Conservation (phyloP, 2,888 invertebrate species). For the Craniophora ligustri region DNA sequence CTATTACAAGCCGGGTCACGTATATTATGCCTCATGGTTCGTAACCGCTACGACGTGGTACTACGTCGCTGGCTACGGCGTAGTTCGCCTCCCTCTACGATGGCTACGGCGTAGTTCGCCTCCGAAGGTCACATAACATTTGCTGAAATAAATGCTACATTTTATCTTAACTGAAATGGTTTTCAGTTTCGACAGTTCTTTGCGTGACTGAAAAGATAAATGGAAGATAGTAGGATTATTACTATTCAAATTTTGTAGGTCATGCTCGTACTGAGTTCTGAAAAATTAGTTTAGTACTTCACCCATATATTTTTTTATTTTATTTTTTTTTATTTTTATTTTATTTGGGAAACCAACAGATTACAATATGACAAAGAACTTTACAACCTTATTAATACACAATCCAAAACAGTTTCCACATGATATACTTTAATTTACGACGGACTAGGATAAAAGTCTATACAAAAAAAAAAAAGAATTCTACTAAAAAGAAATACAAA, state of each 20-base stretch:
- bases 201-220: conserved; percentile 43
- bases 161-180: conserved; percentile 29
- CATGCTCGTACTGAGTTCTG: conserved; percentile 17
- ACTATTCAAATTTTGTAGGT: conserved; percentile 15
- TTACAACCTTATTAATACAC: too few relatives aligned
- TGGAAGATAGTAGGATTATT: conserved; percentile 14
- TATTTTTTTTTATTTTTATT: background rate
- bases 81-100: conserved; percentile 21
- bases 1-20: background rate
- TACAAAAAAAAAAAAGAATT: too few relatives aligned
- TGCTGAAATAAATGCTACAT: conserved; percentile 15
- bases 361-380: too few relatives aligned
- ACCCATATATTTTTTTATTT: background rate
- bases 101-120: conserved; percentile 23
- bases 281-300: conserved; percentile 5
- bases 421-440: too few relatives aligned
- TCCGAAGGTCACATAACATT: conserved; percentile 27
- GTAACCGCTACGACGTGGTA: conserved; percentile 34
- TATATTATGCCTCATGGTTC: conserved; percentile 18
- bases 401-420: too few relatives aligned
- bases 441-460: too few relatives aligned
- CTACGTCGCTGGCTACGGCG: conserved; percentile 36
- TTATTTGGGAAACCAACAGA: background rate
- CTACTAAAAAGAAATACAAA: too few relatives aligned
- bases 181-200: conserved; percentile 20